A percentile compares a stretch with the other conserved stretches of the same genome.
Conservation (phyloP, 2,113 vertebrate species). For the Vulpes ferrilata region DNA sequence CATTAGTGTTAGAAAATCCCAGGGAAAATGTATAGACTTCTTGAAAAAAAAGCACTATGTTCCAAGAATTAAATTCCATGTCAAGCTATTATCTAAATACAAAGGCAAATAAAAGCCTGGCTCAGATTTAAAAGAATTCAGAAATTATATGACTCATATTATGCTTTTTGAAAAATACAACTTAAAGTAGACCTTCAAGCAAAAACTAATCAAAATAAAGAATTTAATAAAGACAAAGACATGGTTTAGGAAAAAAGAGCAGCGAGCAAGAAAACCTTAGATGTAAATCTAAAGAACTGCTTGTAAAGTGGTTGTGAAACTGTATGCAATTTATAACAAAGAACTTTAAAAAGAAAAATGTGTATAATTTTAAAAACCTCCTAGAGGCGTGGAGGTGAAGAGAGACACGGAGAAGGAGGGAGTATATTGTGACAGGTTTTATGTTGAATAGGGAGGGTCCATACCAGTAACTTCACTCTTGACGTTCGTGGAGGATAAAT, state of each 20-base stretch:
- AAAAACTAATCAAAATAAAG: constrained; percentile 43
- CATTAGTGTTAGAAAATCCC: not conserved
- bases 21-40: not conserved
- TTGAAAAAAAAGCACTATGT: not conserved
- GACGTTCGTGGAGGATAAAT: not conserved
- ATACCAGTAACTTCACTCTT: not conserved
- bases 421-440: not conserved
- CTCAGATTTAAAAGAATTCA: constrained; percentile 51
- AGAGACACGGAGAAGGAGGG: not conserved
- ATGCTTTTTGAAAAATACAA: constrained; percentile 38
- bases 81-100: not conserved
- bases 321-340: constrained; percentile 16
- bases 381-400: not conserved
- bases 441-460: not conserved
- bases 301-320: constrained; percentile 15
- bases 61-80: constrained; percentile 2
- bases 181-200: not conserved
- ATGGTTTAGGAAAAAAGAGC: constrained; percentile 27
- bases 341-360: constrained; percentile 3
- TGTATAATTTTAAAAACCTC: not conserved
- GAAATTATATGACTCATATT: not conserved
- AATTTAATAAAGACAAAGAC: constrained; percentile 14
- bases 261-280: not conserved
- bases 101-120: constrained; percentile 7
- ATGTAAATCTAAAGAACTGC: not conserved